A percentile compares a stretch with the other conserved stretches of the same genome.
Evolutionary conservation across 2,888 invertebrate genomes (phyloP).

Genomic region (Calameuta filiformis): DNA sequence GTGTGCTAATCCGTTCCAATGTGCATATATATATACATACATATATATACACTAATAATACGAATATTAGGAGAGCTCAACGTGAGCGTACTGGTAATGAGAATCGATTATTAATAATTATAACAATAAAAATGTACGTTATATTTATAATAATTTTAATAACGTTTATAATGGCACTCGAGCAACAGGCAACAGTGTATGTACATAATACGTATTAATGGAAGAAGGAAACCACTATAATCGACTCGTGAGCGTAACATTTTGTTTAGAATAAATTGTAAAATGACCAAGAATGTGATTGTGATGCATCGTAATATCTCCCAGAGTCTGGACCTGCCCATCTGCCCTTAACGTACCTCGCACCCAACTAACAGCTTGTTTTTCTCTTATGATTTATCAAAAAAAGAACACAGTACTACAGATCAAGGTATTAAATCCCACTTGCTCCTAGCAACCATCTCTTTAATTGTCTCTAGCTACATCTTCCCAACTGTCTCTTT

Average conservation of each 20-base stretch:
- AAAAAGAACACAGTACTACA: slow-evolving; percentile 49
- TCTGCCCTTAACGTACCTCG: slow-evolving; percentile 19
- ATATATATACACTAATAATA: slow-evolving; percentile 33
- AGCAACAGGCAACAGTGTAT: slow-evolving; percentile 47
- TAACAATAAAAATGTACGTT: slow-evolving; percentile 58
- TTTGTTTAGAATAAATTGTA: slow-evolving; percentile 66
- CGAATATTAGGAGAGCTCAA: slow-evolving; percentile 35
- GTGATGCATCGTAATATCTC: slow-evolving; percentile 46
- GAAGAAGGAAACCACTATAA: slow-evolving; percentile 48
- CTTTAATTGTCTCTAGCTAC: background rate
- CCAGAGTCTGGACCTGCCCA: slow-evolving; percentile 3
- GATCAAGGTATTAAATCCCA: slow-evolving; percentile 10
- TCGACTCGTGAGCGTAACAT: slow-evolving; percentile 60
- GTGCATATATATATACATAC: slow-evolving; percentile 36
- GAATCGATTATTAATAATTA: slow-evolving; percentile 25
- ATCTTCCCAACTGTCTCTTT: background rate
- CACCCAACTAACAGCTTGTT: slow-evolving; percentile 51
- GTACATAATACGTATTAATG: slow-evolving; percentile 59
- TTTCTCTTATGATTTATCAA: slow-evolving; percentile 45
- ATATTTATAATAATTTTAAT: slow-evolving; percentile 66
- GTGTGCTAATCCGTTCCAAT: slow-evolving; percentile 62
- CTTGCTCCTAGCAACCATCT: background rate
- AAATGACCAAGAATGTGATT: slow-evolving; percentile 58
- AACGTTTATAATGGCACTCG: slow-evolving; percentile 62
- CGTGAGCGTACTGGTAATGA: slow-evolving; percentile 49